Evolutionary conservation across 2,888 invertebrate genomes (phyloP).

Genomic region (Salticus scenicus): DNA sequence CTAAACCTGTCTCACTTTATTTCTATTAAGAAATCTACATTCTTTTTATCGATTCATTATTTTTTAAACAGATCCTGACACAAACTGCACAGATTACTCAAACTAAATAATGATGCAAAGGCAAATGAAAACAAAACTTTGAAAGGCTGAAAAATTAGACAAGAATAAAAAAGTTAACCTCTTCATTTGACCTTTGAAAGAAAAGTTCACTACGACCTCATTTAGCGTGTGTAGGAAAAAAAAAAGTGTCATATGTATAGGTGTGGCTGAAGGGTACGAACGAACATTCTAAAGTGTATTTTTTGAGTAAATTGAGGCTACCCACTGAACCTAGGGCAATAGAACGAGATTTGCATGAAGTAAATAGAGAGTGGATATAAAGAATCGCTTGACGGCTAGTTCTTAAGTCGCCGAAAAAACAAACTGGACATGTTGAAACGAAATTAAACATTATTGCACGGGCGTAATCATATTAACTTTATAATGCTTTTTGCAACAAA

Average conservation of each 20-base stretch:
- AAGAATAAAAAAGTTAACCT: background rate
- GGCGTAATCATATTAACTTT: no score
- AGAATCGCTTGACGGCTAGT: background rate
- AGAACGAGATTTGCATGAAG: slow-evolving; percentile 21
- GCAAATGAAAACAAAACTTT: background rate
- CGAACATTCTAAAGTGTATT: background rate
- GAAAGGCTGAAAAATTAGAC: background rate
- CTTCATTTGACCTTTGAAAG: background rate
- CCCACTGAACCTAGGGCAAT: slow-evolving; percentile 36
- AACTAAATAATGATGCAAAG: background rate
- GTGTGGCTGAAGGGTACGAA: slow-evolving; percentile 25
- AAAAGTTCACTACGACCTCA: slow-evolving; percentile 15
- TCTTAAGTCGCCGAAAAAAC: no score
- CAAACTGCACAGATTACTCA: background rate
- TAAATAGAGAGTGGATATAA: background rate
- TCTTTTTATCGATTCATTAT: background rate
- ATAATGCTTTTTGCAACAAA: no score
- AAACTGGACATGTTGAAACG: no score
- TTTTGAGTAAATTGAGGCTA: slow-evolving; percentile 15
- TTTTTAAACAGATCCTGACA: background rate
- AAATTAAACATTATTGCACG: no score
- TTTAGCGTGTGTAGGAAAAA: background rate
- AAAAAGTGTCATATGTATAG: background rate
- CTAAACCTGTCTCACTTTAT: background rate
- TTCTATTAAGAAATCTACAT: background rate